A percentile compares a stretch with the other conserved stretches of the same genome.
phyloP scores from a whole-genome alignment of 2,888 invertebrate genomes.

The Andrena flavipes region DNA sequence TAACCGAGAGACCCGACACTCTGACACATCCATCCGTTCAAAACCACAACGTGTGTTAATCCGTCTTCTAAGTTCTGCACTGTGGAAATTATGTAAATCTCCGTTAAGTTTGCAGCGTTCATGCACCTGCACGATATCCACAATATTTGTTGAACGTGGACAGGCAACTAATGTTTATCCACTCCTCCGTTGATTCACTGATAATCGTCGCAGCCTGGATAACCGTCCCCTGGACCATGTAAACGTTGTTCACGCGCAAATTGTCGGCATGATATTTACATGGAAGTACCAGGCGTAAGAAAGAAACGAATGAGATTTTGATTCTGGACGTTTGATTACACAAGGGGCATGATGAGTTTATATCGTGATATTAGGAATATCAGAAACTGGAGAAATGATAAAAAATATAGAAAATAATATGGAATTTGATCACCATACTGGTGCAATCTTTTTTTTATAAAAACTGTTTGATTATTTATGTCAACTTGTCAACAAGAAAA shows the following conservation, averaged over 20 bases:
- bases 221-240: not conserved
- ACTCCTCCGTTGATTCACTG: conserved; percentile 16
- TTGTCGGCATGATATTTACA: too few species aligned
- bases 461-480: too few species aligned
- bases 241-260: not conserved
- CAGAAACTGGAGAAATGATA: too few species aligned
- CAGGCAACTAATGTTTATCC: conserved; percentile 42
- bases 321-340: too few species aligned
- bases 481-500: too few species aligned
- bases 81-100: conserved; percentile 51
- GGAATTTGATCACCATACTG: too few species aligned
- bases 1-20: not conserved
- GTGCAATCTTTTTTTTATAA: too few species aligned
- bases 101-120: conserved; percentile 7
- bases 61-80: conserved; percentile 41
- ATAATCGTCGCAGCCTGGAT: conserved; percentile 37
- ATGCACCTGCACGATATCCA: conserved; percentile 23
- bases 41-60: conserved; percentile 45
- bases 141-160: conserved; percentile 54
- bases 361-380: too few species aligned
- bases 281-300: too few species aligned
- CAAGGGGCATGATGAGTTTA: too few species aligned
- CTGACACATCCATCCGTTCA: conserved; percentile 11
- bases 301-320: too few species aligned
- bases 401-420: too few species aligned